Percentiles rank a stretch among this genome's conserved stretches.
Evolutionary conservation across 2,113 vertebrate species (phyloP).

Genomic region (Rhea americana): DNA sequence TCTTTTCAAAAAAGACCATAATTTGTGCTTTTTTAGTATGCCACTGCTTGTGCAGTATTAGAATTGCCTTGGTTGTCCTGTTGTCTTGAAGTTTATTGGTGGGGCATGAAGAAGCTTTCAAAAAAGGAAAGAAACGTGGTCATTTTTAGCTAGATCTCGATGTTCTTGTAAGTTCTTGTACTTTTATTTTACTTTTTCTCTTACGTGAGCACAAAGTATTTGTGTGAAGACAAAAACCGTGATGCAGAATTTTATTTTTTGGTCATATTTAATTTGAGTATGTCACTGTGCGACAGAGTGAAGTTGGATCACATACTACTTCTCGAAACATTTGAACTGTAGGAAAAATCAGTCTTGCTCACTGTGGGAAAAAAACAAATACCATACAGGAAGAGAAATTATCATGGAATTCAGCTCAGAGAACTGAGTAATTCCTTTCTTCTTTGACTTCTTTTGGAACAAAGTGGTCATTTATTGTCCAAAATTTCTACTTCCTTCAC

Average conservation of each 20-base stretch:
- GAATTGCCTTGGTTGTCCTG: rapidly evolving
- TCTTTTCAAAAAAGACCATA: rapidly evolving
- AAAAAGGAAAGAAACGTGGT: too few relatives aligned
- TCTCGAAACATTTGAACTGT: neutral
- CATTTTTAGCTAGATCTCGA: too few relatives aligned
- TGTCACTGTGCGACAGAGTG: neutral
- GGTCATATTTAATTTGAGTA: neutral
- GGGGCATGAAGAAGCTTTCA: neutral
- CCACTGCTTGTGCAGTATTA: rapidly evolving
- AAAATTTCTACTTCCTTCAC: neutral
- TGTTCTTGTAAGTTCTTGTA: rapidly evolving
- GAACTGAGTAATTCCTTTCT: rapidly evolving
- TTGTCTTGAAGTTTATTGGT: neutral
- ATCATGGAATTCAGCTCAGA: neutral
- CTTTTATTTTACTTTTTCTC: neutral
- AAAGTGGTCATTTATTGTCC: neutral
- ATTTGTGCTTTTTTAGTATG: rapidly evolving
- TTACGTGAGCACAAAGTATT: neutral
- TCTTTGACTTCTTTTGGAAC: neutral
- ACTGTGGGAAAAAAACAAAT: neutral
- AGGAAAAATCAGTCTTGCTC: neutral
- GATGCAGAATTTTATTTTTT: neutral
- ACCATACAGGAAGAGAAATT: neutral
- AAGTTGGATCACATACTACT: rapidly evolving
- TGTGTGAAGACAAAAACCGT: neutral